These are phyloP conservation scores for Bradypus variegatus DNA, from an alignment of 2,797 vertebrate species.

Conservation along the genomic window DNA sequence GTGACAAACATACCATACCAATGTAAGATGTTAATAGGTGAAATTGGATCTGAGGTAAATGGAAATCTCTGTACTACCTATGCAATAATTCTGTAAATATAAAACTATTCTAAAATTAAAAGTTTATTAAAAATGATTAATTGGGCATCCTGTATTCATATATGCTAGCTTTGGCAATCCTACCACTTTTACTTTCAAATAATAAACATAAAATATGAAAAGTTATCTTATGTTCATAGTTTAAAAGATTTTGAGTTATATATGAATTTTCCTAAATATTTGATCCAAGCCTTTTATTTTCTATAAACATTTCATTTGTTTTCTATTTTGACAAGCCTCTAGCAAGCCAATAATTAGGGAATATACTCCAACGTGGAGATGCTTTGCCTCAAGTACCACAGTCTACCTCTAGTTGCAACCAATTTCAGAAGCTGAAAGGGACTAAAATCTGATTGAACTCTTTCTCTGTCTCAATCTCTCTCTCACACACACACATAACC, in stretches of 20 bases:
- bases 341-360: conserved; percentile 3
- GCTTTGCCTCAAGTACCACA: background rate
- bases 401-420: conserved; percentile 2
- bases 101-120: conserved; percentile 8
- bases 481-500: too few relatives aligned
- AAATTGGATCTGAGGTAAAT: background rate
- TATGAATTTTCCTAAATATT: conserved; percentile 34
- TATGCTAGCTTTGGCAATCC: background rate
- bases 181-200: conserved; percentile 28
- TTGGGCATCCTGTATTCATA: background rate
- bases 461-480: background rate
- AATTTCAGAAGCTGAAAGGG: conserved; percentile 33
- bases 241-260: conserved; percentile 30
- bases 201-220: conserved; percentile 35
- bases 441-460: background rate
- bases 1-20: background rate
- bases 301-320: conserved; percentile 15
- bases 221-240: background rate
- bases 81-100: conserved; percentile 28
- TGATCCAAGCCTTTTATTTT: conserved; percentile 26
- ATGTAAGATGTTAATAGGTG: background rate
- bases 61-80: background rate
- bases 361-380: background rate
- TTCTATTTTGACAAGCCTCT: background rate
- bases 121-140: background rate